phyloP scores from a whole-genome alignment of 2,888 invertebrate genomes.

The Agrilus biguttatus region DNA sequence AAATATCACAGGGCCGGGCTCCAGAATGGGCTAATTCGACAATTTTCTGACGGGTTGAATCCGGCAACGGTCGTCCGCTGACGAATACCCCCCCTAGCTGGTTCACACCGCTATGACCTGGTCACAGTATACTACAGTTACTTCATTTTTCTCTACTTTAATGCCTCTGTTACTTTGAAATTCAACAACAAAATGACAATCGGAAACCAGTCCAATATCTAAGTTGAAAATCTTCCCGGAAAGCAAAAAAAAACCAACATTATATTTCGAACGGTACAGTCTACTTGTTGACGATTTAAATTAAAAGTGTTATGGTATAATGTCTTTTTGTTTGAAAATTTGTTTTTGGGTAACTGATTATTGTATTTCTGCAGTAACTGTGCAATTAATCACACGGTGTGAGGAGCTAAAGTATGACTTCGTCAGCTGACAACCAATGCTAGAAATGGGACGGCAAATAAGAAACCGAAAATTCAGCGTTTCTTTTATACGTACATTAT shows the following conservation, averaged over 20 bases:
- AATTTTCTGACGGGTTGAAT: slow-evolving; percentile 96
- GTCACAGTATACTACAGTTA: slow-evolving; percentile 42
- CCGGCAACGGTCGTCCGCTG: slow-evolving; percentile 94
- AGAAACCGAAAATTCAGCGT: slow-evolving; percentile 12
- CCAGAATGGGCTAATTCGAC: slow-evolving; percentile 97
- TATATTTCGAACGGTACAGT: too few species aligned
- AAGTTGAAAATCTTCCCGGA: too few species aligned
- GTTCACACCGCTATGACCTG: slow-evolving; percentile 97
- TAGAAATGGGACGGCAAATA: slow-evolving; percentile 20
- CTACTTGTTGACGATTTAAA: too few species aligned
- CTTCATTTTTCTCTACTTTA: slow-evolving; percentile 5
- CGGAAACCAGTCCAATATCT: too few species aligned
- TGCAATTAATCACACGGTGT: slow-evolving; percentile 29
- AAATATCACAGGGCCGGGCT: slow-evolving; percentile 96
- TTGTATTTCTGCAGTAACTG: slow-evolving; percentile 12
- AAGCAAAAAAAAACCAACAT: too few species aligned
- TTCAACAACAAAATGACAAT: too few species aligned
- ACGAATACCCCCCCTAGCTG: slow-evolving; percentile 99
- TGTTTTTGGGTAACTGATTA: not conserved
- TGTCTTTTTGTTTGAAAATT: too few species aligned
- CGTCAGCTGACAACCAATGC: slow-evolving; percentile 32
- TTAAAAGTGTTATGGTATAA: too few species aligned
- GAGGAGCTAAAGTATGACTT: slow-evolving; percentile 34
- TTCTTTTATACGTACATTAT: too few species aligned
- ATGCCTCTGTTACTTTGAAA: too few species aligned